Evolutionary conservation across 2,888 invertebrate genomes (phyloP), one percentile per base, ranked within the genome.

Genomic region (Asteroscopus sphinx): DNA sequence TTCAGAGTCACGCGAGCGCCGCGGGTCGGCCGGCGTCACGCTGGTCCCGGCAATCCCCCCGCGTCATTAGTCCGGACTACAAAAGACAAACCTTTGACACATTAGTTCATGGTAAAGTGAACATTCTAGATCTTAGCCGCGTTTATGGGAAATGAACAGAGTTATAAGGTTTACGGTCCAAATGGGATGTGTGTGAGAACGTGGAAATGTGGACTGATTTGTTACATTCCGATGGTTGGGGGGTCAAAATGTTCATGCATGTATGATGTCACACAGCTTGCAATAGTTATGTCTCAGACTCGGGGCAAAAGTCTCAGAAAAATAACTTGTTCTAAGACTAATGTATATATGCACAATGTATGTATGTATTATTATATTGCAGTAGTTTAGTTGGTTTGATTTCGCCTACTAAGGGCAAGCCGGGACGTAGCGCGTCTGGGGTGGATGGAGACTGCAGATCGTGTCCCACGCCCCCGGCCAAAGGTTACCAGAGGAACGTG

Each of bases 131-230:
- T 90, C 87, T 88, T 86, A 71, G 73, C 35, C 49, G 55, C 21
- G 79, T 87, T 90, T 89, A 89, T 90, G 91, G 91, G 90, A 91
- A 91, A 79, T 86, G 89, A 85, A 76, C 89, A 86, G 55, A 57
- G 46, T 26, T 57, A 16, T 81, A 52, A 70, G 68, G 81, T 82
- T 83, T 79, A 82, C 86, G 86, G 80, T 77, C 74, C 63, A 71
- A 12, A 67, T 63, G 74, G 70, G 71, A 79, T 79, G 64, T 58
- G 74, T 76, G 76, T 75, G 75, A 49, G 73, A 72, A 78, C 61
- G 48, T 58, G 48, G 49, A 71, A 41, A 46, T 59, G 54, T 60
- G 54, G 46, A 45, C 26, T 59, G 36, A 73, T 62, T 71, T 63
- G 62, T 71, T 53, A 67, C 71, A 70, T 67, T 52, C 30, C 57